Conservation (phyloP, 1,140 invertebrate genomes). For the Zaprionus camerounensis region DNA sequence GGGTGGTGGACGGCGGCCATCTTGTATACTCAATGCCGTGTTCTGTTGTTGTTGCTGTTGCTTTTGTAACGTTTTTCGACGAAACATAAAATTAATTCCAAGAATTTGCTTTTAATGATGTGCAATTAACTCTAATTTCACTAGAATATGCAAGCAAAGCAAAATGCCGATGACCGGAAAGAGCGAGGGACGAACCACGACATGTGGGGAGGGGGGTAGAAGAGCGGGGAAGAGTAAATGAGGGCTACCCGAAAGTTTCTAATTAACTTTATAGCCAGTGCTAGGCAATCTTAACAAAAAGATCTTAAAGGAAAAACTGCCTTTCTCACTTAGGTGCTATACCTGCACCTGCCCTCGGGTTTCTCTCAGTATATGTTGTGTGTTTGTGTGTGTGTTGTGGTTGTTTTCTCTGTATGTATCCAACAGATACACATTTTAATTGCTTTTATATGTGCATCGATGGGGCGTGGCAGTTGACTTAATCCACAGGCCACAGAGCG, state of each 20-base stretch:
- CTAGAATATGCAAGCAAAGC: slow-evolving; percentile 77
- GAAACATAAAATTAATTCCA: slow-evolving; percentile 72
- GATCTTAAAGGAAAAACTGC: slow-evolving; percentile 61
- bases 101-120: slow-evolving; percentile 76
- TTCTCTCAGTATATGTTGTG: neutral
- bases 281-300: slow-evolving; percentile 43
- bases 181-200: slow-evolving; percentile 8
- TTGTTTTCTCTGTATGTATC: slow-evolving; percentile 29
- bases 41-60: slow-evolving; percentile 38
- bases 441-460: slow-evolving; percentile 59
- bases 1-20: slow-evolving; percentile 49
- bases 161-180: slow-evolving; percentile 47
- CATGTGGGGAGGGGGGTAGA: neutral
- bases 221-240: slow-evolving; percentile 13
- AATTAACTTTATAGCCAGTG: slow-evolving; percentile 73
- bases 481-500: slow-evolving; percentile 60
- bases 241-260: slow-evolving; percentile 51
- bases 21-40: slow-evolving; percentile 54
- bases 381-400: neutral
- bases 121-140: slow-evolving; percentile 79
- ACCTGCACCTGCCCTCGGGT: slow-evolving; percentile 21
- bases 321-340: slow-evolving; percentile 50
- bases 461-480: slow-evolving; percentile 56
- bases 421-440: slow-evolving; percentile 71
- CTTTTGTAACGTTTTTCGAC: slow-evolving; percentile 38